Evolutionary conservation across 2,113 vertebrate genomes (phyloP).

Genomic region (Apistogramma diplotaenia): DNA sequence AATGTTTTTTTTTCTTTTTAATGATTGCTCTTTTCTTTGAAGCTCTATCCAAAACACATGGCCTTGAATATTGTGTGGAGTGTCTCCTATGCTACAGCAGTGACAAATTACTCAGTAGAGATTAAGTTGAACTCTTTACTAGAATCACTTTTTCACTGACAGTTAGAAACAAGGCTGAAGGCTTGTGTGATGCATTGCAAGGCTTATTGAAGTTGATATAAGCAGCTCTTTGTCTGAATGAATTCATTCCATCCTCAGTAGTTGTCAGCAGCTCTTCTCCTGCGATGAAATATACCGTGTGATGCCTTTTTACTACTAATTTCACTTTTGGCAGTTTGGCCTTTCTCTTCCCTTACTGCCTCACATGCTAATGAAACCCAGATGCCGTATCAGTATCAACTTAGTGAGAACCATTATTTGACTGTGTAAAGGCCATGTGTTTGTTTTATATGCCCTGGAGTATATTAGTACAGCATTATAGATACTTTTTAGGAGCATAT

Average conservation of each 20-base stretch:
- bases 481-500: background rate
- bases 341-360: background rate
- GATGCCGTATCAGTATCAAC: slow-evolving; percentile 4
- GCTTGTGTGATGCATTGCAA: slow-evolving; percentile 6
- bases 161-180: slow-evolving; percentile 24
- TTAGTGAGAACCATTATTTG: background rate
- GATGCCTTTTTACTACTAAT: slow-evolving; percentile 32
- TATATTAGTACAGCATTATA: background rate
- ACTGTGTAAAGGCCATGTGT: background rate
- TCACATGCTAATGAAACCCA: slow-evolving; percentile 35
- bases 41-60: background rate
- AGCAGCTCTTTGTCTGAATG: slow-evolving; percentile 19
- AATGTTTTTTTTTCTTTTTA: background rate
- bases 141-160: slow-evolving; percentile 22
- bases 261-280: slow-evolving; percentile 13
- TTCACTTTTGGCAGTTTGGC: background rate
- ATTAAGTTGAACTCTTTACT: slow-evolving; percentile 49
- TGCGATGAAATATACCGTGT: slow-evolving; percentile 30
- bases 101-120: slow-evolving; percentile 22
- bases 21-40: background rate
- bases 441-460: background rate
- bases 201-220: slow-evolving; percentile 18
- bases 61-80: background rate
- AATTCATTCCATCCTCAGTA: slow-evolving; percentile 25
- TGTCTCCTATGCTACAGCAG: background rate